These are phyloP conservation scores for Buphagus erythrorhynchus DNA, from an alignment of 2,797 vertebrate genomes.

Conservation along the genomic window DNA sequence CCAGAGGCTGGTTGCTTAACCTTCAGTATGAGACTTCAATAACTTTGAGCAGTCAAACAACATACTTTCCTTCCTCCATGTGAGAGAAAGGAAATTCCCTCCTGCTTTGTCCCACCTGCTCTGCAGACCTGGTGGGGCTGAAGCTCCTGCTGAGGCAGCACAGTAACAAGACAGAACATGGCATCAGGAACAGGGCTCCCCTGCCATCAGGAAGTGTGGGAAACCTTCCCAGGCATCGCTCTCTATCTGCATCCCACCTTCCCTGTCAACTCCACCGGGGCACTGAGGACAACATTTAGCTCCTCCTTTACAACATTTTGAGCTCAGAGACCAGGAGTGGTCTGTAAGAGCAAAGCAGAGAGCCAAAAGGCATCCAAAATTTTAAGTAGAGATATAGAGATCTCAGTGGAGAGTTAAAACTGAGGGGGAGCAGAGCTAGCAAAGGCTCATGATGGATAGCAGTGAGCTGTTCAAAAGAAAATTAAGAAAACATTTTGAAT, in stretches of 20 bases:
- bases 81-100: not conserved
- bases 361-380: not conserved
- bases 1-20: slow-evolving; percentile 17
- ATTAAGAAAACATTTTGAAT: slow-evolving; percentile 48
- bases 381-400: rapidly evolving
- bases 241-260: not conserved
- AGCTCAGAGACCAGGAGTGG: not conserved
- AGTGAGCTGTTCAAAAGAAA: slow-evolving; percentile 31
- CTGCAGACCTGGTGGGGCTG: not conserved
- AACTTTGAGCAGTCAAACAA: not conserved
- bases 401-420: not conserved
- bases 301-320: not conserved
- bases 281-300: not conserved
- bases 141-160: not conserved
- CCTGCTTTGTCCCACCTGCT: not conserved
- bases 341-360: not conserved
- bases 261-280: not conserved
- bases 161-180: not conserved
- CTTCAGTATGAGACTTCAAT: not conserved
- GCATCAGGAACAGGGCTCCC: not conserved
- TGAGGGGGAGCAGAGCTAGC: not conserved
- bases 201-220: not conserved
- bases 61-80: not conserved
- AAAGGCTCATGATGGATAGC: not conserved
- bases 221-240: not conserved